Conservation (phyloP, 2,888 invertebrate genomes). For the Sialis fuliginosa region DNA sequence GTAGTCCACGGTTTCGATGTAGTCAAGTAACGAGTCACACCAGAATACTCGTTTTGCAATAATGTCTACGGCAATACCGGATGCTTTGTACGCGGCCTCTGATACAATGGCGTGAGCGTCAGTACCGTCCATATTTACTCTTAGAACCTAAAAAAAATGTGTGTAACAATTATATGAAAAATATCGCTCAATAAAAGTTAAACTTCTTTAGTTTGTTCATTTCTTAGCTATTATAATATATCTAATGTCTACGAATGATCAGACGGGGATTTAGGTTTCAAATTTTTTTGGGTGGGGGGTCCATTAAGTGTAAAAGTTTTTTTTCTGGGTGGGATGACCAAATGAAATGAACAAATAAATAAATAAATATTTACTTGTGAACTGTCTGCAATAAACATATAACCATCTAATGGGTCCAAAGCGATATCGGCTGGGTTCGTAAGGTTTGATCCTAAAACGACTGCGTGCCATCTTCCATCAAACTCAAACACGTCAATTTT, state of each 20-base stretch:
- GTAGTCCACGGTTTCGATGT: conserved; percentile 92
- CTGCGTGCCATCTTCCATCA: conserved; percentile 72
- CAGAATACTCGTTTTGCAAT: conserved; percentile 81
- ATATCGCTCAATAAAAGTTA: neutral
- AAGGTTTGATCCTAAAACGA: conserved; percentile 78
- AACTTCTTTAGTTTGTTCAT: too few species aligned
- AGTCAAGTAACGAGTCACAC: conserved; percentile 90
- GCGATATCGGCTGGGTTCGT: conserved; percentile 84
- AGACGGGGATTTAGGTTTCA: too few species aligned
- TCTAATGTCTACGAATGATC: too few species aligned
- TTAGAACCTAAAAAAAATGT: conserved; percentile 33
- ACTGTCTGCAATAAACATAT: conserved; percentile 74
- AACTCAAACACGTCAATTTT: conserved; percentile 89
- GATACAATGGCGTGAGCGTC: conserved; percentile 67
- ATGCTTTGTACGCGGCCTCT: conserved; percentile 86
- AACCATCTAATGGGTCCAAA: conserved; percentile 77
- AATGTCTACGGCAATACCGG: conserved; percentile 82
- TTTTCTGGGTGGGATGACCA: neutral
- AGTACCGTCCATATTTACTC: conserved; percentile 91
- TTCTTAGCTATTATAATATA: too few species aligned
- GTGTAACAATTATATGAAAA: conserved; percentile 1
- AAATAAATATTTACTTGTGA: conserved; percentile 37
- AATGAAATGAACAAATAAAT: too few species aligned
- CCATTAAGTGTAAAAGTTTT: too few species aligned
- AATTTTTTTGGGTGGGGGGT: too few species aligned